Base-by-base conservation (phyloP, 2,797 vertebrate species). In the Phoeniculus purpureus region DNA sequence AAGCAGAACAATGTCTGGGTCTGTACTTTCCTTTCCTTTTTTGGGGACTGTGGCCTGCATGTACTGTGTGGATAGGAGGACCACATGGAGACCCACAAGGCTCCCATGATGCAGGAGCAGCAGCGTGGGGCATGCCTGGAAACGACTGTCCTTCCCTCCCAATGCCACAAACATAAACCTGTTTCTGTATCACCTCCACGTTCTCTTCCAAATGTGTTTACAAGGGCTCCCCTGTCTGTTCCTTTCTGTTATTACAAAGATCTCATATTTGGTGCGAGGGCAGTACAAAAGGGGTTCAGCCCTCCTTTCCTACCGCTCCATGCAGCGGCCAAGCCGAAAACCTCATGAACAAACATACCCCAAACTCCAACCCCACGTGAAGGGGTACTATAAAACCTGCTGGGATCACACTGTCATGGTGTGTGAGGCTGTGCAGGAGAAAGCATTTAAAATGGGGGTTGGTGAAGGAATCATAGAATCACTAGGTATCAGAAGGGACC, bases 181-280 rank as follows among this genome's bases (percentile, higher is more conserved):
- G 29, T 19, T 68, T 65, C 81, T 64, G 4, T 29, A 75, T 56
- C 74, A 92, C 87, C 70, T 92, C 67, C 66, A 81, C 51, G 55
- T 55, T 40, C 48, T 75, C 48, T 64, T 62, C 62, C 25, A 81
- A 93, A 92, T 13, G 18, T 48, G 73, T 72, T 93, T 87, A 78
- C 70, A 95, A 94, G 83, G 92, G 88, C 89, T 95, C 85, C 92
- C 89, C 85, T 94, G 73, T 37, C 93, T 94, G 86, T 89, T 84
- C 18, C 87, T 67, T 93, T 94, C 58, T 85, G 73, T 89, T 89
- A 89, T 60, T 95, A 94, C 91, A 95, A 92, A 85, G 23, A 14
- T 59, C 40, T 80, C 0, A 0, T 59, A 81, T 55, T 25, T 85
- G 43, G 86, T 68, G 62, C 17, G 65, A 51, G 26, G 45, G 43